These are phyloP conservation scores for Tenthredo notha DNA, from an alignment of 2,888 invertebrate genomes.

Conservation along the genomic window DNA sequence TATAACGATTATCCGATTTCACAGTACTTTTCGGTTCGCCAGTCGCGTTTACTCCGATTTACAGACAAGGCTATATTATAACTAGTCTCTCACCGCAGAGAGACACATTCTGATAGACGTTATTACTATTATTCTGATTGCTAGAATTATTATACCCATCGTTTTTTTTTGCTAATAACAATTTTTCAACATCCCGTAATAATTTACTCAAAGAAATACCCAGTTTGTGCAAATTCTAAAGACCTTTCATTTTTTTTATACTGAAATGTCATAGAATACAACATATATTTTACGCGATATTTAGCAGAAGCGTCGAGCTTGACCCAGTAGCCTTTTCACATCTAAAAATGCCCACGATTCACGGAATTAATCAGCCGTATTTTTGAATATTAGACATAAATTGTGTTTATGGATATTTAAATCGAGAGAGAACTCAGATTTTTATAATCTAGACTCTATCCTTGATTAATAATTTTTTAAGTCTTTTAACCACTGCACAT, in stretches of 20 bases:
- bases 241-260: neutral
- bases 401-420: too few species aligned
- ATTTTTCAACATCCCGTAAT: neutral
- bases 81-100: neutral
- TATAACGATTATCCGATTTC: conserved; percentile 36
- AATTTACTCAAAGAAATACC: neutral
- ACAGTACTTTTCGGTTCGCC: neutral
- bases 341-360: neutral
- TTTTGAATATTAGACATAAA: too few species aligned
- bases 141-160: neutral
- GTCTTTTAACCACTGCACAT: neutral
- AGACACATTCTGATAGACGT: neutral
- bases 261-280: neutral
- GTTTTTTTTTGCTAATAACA: neutral
- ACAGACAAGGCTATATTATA: neutral
- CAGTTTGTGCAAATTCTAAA: neutral
- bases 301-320: neutral
- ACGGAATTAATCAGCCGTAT: neutral
- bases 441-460: neutral
- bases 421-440: too few species aligned
- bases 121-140: neutral
- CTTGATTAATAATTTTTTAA: neutral
- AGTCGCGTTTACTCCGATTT: neutral
- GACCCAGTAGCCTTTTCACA: neutral
- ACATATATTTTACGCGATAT: neutral